Conservation (phyloP, 2,888 invertebrate genomes). For the Drosophila macrospina region DNA sequence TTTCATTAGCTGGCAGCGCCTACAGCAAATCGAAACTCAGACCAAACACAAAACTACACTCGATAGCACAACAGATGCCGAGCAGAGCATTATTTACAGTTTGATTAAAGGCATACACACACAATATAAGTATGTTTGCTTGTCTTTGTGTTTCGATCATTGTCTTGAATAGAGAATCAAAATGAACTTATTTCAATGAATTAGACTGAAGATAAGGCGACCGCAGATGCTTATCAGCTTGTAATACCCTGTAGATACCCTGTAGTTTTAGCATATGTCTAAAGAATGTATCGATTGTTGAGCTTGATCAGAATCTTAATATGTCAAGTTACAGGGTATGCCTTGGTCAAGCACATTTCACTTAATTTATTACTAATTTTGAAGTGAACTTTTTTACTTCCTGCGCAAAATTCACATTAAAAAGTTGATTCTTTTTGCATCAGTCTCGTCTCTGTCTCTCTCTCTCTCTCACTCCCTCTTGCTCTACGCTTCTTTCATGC, state of each 20-base stretch:
- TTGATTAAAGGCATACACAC: background rate
- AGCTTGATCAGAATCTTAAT: too few relatives aligned
- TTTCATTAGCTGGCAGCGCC: constrained; percentile 20
- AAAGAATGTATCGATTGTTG: background rate
- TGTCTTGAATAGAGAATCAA: background rate
- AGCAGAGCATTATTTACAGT: background rate
- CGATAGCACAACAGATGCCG: background rate
- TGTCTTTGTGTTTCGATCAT: too few relatives aligned
- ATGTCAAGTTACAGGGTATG: background rate
- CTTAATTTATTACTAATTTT: background rate
- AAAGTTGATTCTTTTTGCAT: background rate
- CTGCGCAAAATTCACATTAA: background rate
- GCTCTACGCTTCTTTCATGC: background rate
- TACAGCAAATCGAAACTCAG: constrained; percentile 1
- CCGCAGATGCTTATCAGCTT: background rate
- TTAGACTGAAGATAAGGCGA: background rate
- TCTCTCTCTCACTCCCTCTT: background rate
- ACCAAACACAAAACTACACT: constrained; percentile 4
- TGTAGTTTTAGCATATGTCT: background rate
- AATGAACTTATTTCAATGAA: constrained; percentile 4
- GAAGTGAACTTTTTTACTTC: background rate
- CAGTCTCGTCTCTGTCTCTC: background rate
- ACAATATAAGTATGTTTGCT: too few relatives aligned
- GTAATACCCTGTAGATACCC: constrained; percentile 3
- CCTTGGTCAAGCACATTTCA: background rate